Percentiles rank a stretch among this genome's conserved stretches.
These are phyloP conservation scores for Limnephilus lunatus DNA, from an alignment of 2,888 invertebrate genomes.

Conservation along the genomic window DNA sequence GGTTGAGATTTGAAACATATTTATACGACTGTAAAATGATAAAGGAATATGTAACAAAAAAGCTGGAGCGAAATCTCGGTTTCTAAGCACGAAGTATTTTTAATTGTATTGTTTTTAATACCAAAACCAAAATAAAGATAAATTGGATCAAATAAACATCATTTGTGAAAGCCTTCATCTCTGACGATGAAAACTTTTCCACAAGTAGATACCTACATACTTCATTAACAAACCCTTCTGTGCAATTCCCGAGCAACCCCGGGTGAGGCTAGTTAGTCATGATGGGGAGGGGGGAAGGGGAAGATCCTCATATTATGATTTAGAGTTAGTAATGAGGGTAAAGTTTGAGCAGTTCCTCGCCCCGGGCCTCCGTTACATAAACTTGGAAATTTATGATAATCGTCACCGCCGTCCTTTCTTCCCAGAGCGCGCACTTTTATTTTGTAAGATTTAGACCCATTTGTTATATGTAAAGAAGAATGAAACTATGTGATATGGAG, in stretches of 20 bases:
- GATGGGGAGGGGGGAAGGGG: neutral
- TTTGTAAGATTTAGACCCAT: neutral
- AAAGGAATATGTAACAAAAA: no score
- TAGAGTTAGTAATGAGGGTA: slow-evolving; percentile 28
- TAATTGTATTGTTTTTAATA: no score
- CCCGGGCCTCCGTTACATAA: slow-evolving; percentile 2
- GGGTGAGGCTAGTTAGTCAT: neutral
- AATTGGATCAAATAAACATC: neutral
- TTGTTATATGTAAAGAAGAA: neutral
- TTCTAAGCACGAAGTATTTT: no score
- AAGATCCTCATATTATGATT: slow-evolving; percentile 21
- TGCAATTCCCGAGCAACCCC: neutral
- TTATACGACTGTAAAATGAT: no score
- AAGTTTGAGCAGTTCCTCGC: slow-evolving; percentile 10
- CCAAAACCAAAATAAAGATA: no score
- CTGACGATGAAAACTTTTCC: neutral
- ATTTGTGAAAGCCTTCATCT: neutral
- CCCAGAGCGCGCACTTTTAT: neutral
- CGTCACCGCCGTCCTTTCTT: slow-evolving; percentile 10
- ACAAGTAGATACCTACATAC: neutral
- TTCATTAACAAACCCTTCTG: slow-evolving; percentile 1
- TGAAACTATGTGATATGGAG: neutral
- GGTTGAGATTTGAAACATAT: no score
- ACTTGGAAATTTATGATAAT: slow-evolving; percentile 48
- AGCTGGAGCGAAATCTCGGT: no score